Conservation (phyloP, 2,888 invertebrate species). For the Callosobruchus maculatus region DNA sequence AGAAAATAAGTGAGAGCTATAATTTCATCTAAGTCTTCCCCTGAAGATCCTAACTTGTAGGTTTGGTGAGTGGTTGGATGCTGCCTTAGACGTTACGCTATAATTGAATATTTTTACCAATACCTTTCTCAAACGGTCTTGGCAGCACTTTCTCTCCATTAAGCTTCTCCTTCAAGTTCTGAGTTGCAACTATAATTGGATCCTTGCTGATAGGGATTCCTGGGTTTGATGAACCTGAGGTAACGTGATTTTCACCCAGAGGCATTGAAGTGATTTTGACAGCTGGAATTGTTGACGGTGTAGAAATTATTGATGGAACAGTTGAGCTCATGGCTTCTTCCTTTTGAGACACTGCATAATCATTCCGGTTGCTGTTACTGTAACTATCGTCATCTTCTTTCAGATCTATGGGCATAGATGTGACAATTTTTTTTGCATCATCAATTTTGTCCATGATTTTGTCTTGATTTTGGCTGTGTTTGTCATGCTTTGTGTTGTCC, state of each 20-base stretch:
- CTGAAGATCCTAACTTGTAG: too few species aligned
- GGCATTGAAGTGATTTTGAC: slow-evolving; percentile 46
- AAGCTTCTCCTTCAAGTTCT: slow-evolving; percentile 45
- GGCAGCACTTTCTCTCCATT: slow-evolving; percentile 44
- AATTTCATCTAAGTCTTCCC: too few species aligned
- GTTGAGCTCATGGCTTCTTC: slow-evolving; percentile 7
- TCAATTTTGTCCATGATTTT: slow-evolving; percentile 10
- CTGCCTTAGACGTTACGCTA: too few species aligned
- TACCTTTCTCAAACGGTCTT: slow-evolving; percentile 33
- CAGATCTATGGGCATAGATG: not conserved
- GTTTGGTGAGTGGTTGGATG: too few species aligned
- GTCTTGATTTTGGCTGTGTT: slow-evolving; percentile 7
- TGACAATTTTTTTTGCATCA: slow-evolving; percentile 2
- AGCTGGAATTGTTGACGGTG: slow-evolving; percentile 23
- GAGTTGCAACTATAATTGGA: slow-evolving; percentile 45
- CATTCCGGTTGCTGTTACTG: not conserved
- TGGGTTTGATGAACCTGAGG: slow-evolving; percentile 19
- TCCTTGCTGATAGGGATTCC: slow-evolving; percentile 22
- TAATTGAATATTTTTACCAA: not conserved
- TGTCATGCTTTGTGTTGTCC: slow-evolving; percentile 9
- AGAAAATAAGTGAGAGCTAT: too few species aligned
- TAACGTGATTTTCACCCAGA: slow-evolving; percentile 45
- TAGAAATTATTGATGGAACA: slow-evolving; percentile 18
- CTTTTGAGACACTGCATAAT: not conserved
- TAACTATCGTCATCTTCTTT: not conserved